Evolutionary conservation across 23 tunicate genomes (phyloP).

Genomic region (Corella eumyota): DNA sequence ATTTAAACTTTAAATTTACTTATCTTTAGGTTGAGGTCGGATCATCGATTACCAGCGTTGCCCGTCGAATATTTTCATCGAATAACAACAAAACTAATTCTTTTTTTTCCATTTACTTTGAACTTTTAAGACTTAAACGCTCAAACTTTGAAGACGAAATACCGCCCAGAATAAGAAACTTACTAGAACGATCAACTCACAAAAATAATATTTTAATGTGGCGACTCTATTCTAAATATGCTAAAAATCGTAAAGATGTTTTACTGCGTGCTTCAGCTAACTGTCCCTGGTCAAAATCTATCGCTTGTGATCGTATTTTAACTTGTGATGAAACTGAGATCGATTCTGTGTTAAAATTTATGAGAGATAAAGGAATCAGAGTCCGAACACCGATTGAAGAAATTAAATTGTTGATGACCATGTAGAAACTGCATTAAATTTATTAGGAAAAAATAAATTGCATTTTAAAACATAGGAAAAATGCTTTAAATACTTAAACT

Average conservation of each 20-base stretch:
- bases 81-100: not conserved
- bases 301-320: slow-evolving; percentile 50
- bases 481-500: not conserved
- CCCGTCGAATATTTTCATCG: slow-evolving; percentile 16
- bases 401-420: slow-evolving; percentile 50
- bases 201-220: slow-evolving; percentile 12
- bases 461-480: not conserved
- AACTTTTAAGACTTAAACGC: slow-evolving; percentile 12
- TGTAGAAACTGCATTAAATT: slow-evolving; percentile 5
- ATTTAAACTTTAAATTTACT: not conserved
- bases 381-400: slow-evolving; percentile 79
- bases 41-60: slow-evolving; percentile 35
- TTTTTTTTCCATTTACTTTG: slow-evolving; percentile 36
- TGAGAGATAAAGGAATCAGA: slow-evolving; percentile 43
- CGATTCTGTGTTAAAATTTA: slow-evolving; percentile 15
- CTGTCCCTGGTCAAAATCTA: slow-evolving; percentile 77
- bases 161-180: slow-evolving; percentile 16
- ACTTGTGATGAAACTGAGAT: not conserved
- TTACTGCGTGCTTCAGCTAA: slow-evolving; percentile 31
- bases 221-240: slow-evolving; percentile 11
- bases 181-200: slow-evolving; percentile 21
- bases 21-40: slow-evolving; percentile 36
- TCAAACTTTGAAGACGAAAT: not conserved
- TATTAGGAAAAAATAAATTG: not conserved
- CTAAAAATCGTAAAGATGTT: slow-evolving; percentile 7